phyloP scores from a whole-genome alignment of 2,888 invertebrate genomes.

The Eurois occulta region DNA sequence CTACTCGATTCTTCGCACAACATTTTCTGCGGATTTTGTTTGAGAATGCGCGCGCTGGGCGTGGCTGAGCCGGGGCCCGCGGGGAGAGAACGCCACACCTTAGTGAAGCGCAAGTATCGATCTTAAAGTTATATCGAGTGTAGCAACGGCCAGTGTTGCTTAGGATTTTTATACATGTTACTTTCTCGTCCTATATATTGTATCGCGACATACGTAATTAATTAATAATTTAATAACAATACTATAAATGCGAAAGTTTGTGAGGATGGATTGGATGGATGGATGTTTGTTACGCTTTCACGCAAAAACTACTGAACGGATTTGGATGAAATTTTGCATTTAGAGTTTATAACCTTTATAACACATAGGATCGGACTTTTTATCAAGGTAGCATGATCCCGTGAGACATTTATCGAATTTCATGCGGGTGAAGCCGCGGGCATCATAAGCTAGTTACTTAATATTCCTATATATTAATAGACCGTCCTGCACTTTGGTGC shows the following conservation, averaged over 20 bases:
- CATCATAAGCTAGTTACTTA: too few relatives aligned
- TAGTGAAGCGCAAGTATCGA: constrained; percentile 81
- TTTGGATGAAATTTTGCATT: too few relatives aligned
- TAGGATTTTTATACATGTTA: constrained; percentile 22
- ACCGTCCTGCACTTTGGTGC: neutral
- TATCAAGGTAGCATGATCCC: too few relatives aligned
- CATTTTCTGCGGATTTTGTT: constrained; percentile 86
- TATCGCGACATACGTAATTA: neutral
- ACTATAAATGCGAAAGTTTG: too few relatives aligned
- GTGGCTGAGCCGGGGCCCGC: constrained; percentile 84
- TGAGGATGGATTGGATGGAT: too few relatives aligned
- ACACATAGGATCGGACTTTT: too few relatives aligned
- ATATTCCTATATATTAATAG: neutral
- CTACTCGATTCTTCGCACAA: constrained; percentile 81
- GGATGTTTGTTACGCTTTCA: too few relatives aligned
- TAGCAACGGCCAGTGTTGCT: constrained; percentile 36
- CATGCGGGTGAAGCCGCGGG: too few relatives aligned
- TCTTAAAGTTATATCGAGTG: constrained; percentile 74
- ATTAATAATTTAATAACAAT: too few relatives aligned
- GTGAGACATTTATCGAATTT: too few relatives aligned
- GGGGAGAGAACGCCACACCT: constrained; percentile 81
- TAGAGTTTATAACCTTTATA: too few relatives aligned
- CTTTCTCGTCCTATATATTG: neutral
- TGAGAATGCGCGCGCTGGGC: constrained; percentile 88
- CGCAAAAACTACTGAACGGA: too few relatives aligned